Evolutionary conservation across 2,113 vertebrate species (phyloP), one percentile per base, ranked within the genome.

Genomic region (Chunga burmeisteri): DNA sequence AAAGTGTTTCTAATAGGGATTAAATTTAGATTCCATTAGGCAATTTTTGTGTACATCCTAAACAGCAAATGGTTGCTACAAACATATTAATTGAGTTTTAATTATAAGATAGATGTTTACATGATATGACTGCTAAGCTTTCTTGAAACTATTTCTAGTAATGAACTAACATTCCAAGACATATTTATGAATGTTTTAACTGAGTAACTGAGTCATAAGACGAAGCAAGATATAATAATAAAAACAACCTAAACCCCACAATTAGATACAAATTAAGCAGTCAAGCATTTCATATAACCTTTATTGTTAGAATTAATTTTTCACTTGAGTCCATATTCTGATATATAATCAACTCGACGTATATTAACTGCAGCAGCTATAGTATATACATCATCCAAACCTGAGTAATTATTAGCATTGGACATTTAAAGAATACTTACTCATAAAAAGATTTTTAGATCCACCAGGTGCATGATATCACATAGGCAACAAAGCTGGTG

Each of bases 41-140:
- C 42, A 96, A 83, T 95, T 96, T 94, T 77, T 88, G 71, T 63
- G 62, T 90, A 94, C 85, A 93, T 75, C 50, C 71, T 88, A 92
- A 74, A 84, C 32, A 88, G 71, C 34, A 94, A 97, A 93, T 90
- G n/a, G 71, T 63, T 96, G 78, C 93, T 94, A 79, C 71, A 96
- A 95, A 95, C 73, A 95, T 86, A 81, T 96, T 96, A 96, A 97
- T 94, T 93, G 79, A 89, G 81, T 75, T 97, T 95, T 97, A 96
- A 97, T 97, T 96, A 83, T 73, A 81, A 84, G 91, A 92, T 70
- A 92, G 81, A 96, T 93, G 65, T 53, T 95, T 95, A 47, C 85
- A 78, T 78, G 87, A 96, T 93, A 58, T 75, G 58, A 96, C 93
- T 94, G 85, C 86, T 90, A 95, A 97, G 59, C 67, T 79, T 93